These are phyloP conservation scores for Zygaena filipendulae DNA, from an alignment of 2,888 invertebrate species.

Conservation along the genomic window DNA sequence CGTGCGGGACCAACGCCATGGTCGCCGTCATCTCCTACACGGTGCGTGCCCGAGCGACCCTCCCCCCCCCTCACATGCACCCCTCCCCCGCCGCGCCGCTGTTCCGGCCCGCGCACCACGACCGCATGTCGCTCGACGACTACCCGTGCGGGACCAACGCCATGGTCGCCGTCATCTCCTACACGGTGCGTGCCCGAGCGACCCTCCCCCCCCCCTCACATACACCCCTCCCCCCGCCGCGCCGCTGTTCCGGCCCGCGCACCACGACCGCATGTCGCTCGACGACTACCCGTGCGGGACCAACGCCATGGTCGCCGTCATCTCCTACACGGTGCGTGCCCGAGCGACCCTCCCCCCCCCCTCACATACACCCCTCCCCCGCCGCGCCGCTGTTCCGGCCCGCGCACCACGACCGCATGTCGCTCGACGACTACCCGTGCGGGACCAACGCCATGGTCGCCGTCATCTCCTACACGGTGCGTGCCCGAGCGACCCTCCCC, in stretches of 20 bases:
- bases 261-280: constrained; percentile 86
- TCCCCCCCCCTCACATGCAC: no score
- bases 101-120: constrained; percentile 89
- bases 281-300: constrained; percentile 97
- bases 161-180: constrained; percentile 97
- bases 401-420: constrained; percentile 85
- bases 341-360: no score
- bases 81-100: constrained; percentile 89
- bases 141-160: constrained; percentile 98
- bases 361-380: no score
- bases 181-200: no score
- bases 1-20: constrained; percentile 96
- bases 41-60: no score
- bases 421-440: constrained; percentile 92
- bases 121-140: constrained; percentile 88
- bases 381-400: constrained; percentile 89
- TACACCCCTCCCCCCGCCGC: constrained; percentile 86
- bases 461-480: constrained; percentile 97
- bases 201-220: no score
- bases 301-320: constrained; percentile 97
- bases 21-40: constrained; percentile 99
- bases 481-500: no score
- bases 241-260: constrained; percentile 88
- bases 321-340: constrained; percentile 98
- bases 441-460: constrained; percentile 99